phyloP scores from a whole-genome alignment of 2,113 vertebrate species.

The Psilopsiagon aurifrons region DNA sequence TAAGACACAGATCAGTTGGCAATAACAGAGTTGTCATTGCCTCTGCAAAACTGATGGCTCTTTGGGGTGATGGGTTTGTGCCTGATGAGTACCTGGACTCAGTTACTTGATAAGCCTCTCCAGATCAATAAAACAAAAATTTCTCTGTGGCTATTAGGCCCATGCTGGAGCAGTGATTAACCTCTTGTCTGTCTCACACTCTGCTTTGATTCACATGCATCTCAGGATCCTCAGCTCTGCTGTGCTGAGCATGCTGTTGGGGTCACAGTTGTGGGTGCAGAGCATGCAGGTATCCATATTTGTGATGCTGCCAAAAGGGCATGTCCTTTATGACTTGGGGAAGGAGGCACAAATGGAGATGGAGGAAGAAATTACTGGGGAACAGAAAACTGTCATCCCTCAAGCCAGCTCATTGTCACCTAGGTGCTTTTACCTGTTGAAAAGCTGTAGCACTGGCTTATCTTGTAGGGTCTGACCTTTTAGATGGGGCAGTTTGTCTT shows the following conservation, averaged over 20 bases:
- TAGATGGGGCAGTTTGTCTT: neutral
- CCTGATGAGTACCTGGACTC: neutral
- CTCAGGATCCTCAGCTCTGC: fast-evolving
- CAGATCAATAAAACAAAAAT: neutral
- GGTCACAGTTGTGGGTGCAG: neutral
- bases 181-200: neutral
- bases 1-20: neutral
- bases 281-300: neutral
- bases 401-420: fast-evolving
- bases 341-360: fast-evolving
- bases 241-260: fast-evolving
- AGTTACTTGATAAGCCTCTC: neutral
- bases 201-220: fast-evolving
- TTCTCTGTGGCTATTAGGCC: neutral
- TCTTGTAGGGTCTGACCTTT: neutral
- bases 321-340: neutral
- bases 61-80: neutral
- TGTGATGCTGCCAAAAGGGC: neutral
- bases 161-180: neutral
- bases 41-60: neutral
- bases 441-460: neutral
- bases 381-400: neutral
- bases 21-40: neutral
- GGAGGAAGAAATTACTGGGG: neutral
- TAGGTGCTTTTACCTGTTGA: neutral